Base-by-base conservation (phyloP, 1,140 invertebrate genomes). In the Ceratina calcarata region DNA sequence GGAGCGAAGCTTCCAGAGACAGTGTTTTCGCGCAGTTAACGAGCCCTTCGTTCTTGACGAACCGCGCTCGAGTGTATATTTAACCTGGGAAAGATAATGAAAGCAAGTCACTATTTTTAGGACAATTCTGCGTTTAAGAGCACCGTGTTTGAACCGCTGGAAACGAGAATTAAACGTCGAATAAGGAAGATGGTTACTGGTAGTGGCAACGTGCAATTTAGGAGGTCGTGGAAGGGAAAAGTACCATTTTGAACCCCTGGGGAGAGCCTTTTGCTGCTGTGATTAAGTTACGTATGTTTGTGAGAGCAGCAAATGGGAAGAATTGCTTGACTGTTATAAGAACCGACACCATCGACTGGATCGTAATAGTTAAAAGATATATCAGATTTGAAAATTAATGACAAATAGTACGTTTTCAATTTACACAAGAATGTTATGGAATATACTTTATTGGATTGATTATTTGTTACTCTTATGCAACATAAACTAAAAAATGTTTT, bases 101-200 rank as follows among this genome's bases (percentile, higher is more conserved):
- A 55, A 55, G n/a, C 16, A 55, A 27, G 10, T 60, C 16, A 58
- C 45, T 3, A 66, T 55, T 82, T 82, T 67, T 53, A 58, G 60
- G 58, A 37, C n/a, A 18, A 49, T 65, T 53, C 18, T 20, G 20
- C 15, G 57, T 53, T 61, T n/a, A 22, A 60, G 15, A 67, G 60
- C 60, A 71, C 37, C 7, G 37, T 10, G 74, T n/a, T 18, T 20
- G 49, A 57, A 69, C 58, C 72, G 80, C 71, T 72, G 49, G 61
- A 72, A 84, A 87, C 81, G 84, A 84, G 86, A 89, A 89, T 89
- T 89, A 87, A 89, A 89, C 79, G 86, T 87, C 83, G 82, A 83
- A 87, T 88, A 82, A 82, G 79, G 86, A 88, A 88, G 82, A 76
- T 75, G 70, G 81, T 78, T 75, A 77, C 81, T 88, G 87, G 80